Evolutionary conservation across 2,113 vertebrate species (phyloP).

Genomic region (Neopipo cinnamomea): DNA sequence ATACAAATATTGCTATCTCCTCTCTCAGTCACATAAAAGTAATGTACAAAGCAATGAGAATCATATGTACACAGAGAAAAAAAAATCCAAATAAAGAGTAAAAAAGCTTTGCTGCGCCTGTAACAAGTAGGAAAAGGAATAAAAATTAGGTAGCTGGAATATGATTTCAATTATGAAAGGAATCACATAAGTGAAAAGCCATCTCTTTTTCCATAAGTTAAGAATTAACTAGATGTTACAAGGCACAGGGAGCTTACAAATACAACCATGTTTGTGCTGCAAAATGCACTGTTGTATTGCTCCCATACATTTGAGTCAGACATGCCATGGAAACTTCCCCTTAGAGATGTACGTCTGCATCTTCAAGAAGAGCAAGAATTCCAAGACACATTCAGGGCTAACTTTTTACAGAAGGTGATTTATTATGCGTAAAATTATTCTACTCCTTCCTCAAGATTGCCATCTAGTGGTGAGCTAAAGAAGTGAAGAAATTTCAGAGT

Average conservation of each 20-base stretch:
- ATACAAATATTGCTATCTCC: neutral
- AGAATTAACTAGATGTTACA: neutral
- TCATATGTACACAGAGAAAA: neutral
- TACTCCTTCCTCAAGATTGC: conserved; percentile 43
- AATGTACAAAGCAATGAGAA: neutral
- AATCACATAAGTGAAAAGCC: neutral
- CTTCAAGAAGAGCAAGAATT: neutral
- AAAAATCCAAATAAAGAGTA: neutral
- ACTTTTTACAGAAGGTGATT: neutral
- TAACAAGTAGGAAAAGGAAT: neutral
- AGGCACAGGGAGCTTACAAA: neutral
- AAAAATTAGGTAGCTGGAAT: neutral
- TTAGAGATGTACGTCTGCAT: neutral
- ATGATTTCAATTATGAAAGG: neutral
- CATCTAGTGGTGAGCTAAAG: conserved; percentile 32
- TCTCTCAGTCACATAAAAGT: neutral
- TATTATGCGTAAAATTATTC: neutral
- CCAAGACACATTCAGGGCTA: neutral
- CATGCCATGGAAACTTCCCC: neutral
- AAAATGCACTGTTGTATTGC: neutral
- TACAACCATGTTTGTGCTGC: neutral
- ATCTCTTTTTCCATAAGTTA: neutral
- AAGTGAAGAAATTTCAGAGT: neutral
- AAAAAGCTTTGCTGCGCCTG: neutral
- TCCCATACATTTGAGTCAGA: neutral